Percentiles rank a stretch among this genome's conserved stretches.
phyloP scores from a whole-genome alignment of 2,113 vertebrate genomes.

The Salminus brasiliensis region DNA sequence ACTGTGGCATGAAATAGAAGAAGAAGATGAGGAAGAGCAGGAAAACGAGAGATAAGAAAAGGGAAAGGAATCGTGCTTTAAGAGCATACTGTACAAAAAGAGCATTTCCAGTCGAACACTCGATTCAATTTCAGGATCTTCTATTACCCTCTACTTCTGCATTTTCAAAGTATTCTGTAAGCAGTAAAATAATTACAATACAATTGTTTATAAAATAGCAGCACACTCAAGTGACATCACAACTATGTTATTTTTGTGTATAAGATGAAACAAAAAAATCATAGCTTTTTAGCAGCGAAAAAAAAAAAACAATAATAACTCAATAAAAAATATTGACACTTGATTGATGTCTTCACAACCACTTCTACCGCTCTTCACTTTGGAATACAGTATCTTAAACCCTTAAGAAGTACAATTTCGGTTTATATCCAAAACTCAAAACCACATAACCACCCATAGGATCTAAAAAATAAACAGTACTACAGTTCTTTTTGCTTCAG shows the following conservation, averaged over 20 bases:
- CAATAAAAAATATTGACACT: conserved; percentile 81
- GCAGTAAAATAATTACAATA: conserved; percentile 99
- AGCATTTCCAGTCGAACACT: conserved; percentile 96
- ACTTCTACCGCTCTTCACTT: conserved; percentile 83
- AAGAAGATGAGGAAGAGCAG: too few relatives aligned
- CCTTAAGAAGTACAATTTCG: conserved; percentile 69
- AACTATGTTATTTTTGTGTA: conserved; percentile 95
- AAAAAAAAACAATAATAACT: conserved; percentile 76
- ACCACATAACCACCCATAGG: conserved; percentile 68
- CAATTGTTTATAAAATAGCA: conserved; percentile 99
- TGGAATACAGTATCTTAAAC: conserved; percentile 85
- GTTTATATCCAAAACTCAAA: conserved; percentile 61
- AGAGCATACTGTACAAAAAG: conserved; percentile 85
- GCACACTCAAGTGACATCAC: conserved; percentile 99
- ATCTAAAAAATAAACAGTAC: conserved; percentile 68
- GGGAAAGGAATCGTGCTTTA: conserved; percentile 79
- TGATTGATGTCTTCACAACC: conserved; percentile 85
- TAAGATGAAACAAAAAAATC: conserved; percentile 90
- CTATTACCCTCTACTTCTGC: conserved; percentile 92
- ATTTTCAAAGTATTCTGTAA: conserved; percentile 91
- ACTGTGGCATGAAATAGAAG: conserved; percentile 81
- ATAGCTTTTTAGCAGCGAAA: conserved; percentile 99
- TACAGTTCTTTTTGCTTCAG: conserved; percentile 59
- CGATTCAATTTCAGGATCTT: conserved; percentile 87
- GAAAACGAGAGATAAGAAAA: conserved; percentile 65